Conservation (phyloP, 2,888 invertebrate species). For the Meganola albula region DNA sequence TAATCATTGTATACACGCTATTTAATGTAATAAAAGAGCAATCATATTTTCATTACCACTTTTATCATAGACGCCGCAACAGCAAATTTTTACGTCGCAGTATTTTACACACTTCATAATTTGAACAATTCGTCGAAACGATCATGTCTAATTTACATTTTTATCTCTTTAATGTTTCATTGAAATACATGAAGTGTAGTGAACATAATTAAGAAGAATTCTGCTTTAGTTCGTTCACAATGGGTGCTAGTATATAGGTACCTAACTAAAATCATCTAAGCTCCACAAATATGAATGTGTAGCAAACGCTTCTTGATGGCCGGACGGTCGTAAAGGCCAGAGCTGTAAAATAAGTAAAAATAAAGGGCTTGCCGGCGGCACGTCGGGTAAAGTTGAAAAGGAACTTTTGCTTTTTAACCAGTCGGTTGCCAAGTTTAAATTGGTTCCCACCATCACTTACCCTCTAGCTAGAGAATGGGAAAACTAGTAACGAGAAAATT, state of each 20-base stretch:
- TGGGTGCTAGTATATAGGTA: too few species aligned
- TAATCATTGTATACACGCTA: constrained; percentile 24
- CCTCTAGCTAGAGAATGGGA: constrained; percentile 44
- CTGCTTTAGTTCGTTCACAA: constrained; percentile 19
- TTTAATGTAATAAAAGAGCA: constrained; percentile 23
- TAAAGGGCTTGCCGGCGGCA: constrained; percentile 51
- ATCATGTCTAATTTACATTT: too few species aligned
- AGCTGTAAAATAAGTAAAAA: constrained; percentile 62
- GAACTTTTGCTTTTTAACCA: constrained; percentile 71
- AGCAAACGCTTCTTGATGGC: constrained; percentile 50
- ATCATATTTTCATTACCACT: constrained; percentile 25
- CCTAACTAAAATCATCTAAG: constrained; percentile 24
- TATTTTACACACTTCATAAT: too few species aligned
- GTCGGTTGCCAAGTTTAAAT: constrained; percentile 70
- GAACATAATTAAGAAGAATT: constrained; percentile 9
- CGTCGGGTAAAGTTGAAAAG: constrained; percentile 53
- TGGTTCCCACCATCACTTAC: constrained; percentile 56
- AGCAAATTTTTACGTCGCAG: constrained; percentile 6
- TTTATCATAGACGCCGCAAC: constrained; percentile 11
- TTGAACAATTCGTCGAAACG: too few species aligned
- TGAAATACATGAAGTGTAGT: constrained; percentile 12
- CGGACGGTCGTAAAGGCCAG: constrained; percentile 53
- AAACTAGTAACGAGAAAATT: constrained; percentile 58
- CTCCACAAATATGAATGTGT: constrained; percentile 37
- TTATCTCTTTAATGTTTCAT: constrained; percentile 10